Percentiles rank a stretch among this genome's conserved stretches.
Conservation (phyloP, 2,113 vertebrate genomes). For the Mus pahari region DNA sequence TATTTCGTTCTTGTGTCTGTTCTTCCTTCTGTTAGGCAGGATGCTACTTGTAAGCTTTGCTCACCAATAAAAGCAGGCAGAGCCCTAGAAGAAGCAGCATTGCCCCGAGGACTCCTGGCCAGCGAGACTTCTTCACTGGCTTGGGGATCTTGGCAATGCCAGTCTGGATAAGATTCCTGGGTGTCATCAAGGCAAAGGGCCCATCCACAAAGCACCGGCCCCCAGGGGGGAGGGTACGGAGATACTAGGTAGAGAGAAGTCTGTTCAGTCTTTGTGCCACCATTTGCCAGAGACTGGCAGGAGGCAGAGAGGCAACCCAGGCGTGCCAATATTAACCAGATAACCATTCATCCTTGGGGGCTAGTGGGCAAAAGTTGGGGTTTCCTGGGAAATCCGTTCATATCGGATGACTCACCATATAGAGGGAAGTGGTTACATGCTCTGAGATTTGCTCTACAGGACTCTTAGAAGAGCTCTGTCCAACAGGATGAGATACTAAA, state of each 20-base stretch:
- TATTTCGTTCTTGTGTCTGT: not conserved
- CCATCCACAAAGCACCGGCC: conserved; percentile 91
- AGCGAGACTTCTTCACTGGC: conserved; percentile 88
- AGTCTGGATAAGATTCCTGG: conserved; percentile 88
- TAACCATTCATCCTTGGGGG: not conserved
- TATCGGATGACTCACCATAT: not conserved
- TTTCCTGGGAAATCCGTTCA: not conserved
- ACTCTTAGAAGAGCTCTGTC: not conserved
- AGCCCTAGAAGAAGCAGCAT: conserved; percentile 85
- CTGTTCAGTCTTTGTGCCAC: conserved; percentile 33
- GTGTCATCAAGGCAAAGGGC: conserved; percentile 89
- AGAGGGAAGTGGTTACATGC: not conserved
- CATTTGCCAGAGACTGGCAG: not conserved
- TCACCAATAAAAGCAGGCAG: conserved; percentile 88
- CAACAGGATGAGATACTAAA: not conserved
- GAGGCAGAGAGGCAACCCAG: not conserved
- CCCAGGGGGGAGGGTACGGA: conserved; percentile 89
- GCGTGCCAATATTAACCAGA: not conserved
- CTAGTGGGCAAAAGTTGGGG: not conserved
- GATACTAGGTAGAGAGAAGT: conserved; percentile 85
- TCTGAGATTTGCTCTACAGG: not conserved
- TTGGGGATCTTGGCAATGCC: conserved; percentile 87
- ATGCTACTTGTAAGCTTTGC: conserved; percentile 39
- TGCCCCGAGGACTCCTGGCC: conserved; percentile 87
- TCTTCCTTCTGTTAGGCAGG: not conserved